Conservation (phyloP, 2,888 invertebrate species). For the Eucera pruinosa region DNA sequence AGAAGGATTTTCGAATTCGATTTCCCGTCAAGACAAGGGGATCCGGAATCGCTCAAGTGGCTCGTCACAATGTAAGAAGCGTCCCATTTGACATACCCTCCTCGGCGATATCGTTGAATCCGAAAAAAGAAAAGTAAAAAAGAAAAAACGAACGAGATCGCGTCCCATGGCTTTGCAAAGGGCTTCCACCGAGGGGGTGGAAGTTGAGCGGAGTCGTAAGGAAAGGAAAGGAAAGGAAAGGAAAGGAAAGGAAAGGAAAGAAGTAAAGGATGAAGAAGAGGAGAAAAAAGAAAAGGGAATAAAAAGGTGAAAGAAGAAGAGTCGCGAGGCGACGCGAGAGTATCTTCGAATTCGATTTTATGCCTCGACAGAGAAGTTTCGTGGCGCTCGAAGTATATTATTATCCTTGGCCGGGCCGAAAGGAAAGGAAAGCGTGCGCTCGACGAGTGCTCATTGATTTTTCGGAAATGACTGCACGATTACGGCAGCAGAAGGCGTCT, state of each 20-base stretch:
- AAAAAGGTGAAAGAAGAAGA: neutral
- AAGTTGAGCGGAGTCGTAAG: neutral
- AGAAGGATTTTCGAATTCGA: constrained; percentile 43
- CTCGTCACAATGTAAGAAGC: constrained; percentile 29
- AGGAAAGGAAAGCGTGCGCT: neutral
- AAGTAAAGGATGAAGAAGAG: neutral
- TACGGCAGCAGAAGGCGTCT: constrained; percentile 72
- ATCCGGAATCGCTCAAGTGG: constrained; percentile 11
- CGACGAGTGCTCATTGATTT: constrained; percentile 67
- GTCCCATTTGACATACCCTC: constrained; percentile 34
- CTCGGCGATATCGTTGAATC: constrained; percentile 43
- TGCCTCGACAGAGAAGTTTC: constrained; percentile 12
- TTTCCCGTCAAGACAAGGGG: constrained; percentile 27
- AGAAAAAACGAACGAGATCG: constrained; percentile 2
- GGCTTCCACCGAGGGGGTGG: constrained; percentile 17
- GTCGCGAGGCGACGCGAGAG: neutral
- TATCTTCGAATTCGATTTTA: constrained; percentile 47
- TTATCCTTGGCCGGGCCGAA: constrained; percentile 11
- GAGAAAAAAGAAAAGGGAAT: neutral
- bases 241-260: neutral
- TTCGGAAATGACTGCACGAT: constrained; percentile 68
- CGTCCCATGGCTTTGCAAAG: constrained; percentile 43
- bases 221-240: too few relatives aligned
- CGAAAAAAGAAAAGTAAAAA: neutral
- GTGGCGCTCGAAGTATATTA: constrained; percentile 9